These are phyloP conservation scores for Otus scops DNA, from an alignment of 2,797 vertebrate species.

Conservation along the genomic window DNA sequence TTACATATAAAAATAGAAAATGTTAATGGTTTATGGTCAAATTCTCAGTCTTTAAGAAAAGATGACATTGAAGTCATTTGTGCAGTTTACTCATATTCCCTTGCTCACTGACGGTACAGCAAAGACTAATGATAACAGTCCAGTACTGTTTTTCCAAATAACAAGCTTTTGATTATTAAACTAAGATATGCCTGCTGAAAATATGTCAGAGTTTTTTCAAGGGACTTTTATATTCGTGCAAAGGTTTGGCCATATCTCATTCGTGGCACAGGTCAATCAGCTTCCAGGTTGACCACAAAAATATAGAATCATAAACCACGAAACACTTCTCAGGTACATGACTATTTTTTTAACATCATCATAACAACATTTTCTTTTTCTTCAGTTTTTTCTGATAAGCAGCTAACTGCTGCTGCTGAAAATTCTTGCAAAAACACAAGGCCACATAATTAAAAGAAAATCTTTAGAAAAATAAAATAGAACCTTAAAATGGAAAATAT, in stretches of 20 bases:
- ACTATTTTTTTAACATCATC: background rate
- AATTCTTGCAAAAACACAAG: background rate
- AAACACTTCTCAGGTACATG: background rate
- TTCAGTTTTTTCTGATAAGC: background rate
- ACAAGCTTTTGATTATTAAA: background rate
- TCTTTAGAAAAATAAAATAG: background rate
- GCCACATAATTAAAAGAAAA: background rate
- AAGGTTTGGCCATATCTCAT: background rate
- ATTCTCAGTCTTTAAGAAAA: background rate
- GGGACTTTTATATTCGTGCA: rapidly evolving
- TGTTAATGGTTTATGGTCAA: background rate
- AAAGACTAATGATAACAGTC: background rate
- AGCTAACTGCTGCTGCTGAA: background rate
- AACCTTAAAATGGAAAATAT: background rate
- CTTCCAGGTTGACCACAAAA: background rate
- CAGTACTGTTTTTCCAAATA: background rate
- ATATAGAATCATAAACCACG: background rate
- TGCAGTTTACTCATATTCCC: background rate
- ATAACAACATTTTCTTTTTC: background rate
- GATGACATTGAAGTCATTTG: background rate
- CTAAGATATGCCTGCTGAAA: background rate
- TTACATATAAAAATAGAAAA: background rate
- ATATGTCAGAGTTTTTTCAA: background rate
- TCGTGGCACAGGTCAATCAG: background rate
- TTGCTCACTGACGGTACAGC: background rate